Evolutionary conservation across 2,888 invertebrate species (phyloP).

Genomic region (Oligia latruncula): DNA sequence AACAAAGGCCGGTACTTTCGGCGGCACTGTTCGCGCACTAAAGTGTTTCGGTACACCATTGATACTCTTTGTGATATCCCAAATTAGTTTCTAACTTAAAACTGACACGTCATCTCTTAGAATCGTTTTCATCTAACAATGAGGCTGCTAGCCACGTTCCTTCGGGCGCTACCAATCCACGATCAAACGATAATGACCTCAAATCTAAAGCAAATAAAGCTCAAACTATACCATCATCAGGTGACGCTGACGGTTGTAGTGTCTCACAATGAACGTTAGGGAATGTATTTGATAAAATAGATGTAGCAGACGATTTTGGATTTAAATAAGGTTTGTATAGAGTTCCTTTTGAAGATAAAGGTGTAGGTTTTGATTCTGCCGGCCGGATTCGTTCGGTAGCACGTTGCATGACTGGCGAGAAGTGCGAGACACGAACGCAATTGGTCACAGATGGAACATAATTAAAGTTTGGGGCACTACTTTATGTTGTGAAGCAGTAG

Average conservation of each 20-base stretch:
- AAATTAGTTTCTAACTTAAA: conserved; percentile 89
- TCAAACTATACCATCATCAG: conserved; percentile 79
- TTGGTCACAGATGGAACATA: conserved; percentile 90
- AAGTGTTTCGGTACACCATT: conserved; percentile 87
- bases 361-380: conserved; percentile 62
- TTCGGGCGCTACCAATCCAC: conserved; percentile 76
- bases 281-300: conserved; percentile 76
- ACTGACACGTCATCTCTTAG: conserved; percentile 87
- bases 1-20: conserved; percentile 78
- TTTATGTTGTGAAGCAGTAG: conserved; percentile 88
- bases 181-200: conserved; percentile 75
- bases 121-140: conserved; percentile 88
- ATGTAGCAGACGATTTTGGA: conserved; percentile 73
- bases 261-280: conserved; percentile 76
- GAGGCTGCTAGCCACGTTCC: conserved; percentile 86
- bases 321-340: conserved; percentile 74
- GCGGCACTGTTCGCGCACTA: conserved; percentile 83
- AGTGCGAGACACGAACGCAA: conserved; percentile 89
- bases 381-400: conserved; percentile 83
- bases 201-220: conserved; percentile 78
- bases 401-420: conserved; percentile 89
- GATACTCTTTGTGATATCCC: conserved; percentile 88
- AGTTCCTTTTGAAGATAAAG: conserved; percentile 69
- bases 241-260: conserved; percentile 75
- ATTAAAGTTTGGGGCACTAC: conserved; percentile 90